phyloP scores from a whole-genome alignment of 2,797 vertebrate genomes.

The Ficedula albicollis region DNA sequence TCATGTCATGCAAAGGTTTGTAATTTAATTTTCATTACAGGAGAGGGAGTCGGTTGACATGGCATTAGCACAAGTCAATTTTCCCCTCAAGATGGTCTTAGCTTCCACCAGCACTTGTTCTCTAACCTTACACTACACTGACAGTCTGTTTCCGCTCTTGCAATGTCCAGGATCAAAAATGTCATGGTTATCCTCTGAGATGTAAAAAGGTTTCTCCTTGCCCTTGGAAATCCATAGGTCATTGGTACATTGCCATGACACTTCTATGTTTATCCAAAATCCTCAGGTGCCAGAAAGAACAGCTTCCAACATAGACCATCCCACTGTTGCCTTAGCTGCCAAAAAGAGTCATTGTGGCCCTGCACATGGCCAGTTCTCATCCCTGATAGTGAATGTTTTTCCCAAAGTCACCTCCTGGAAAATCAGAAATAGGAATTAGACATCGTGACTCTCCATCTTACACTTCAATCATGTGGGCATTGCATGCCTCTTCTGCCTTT shows the following conservation, averaged over 20 bases:
- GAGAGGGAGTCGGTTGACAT: no score
- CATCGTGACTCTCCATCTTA: background rate
- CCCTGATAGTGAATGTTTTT: background rate
- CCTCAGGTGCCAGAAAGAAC: background rate
- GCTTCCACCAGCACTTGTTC: no score
- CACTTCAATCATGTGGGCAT: background rate
- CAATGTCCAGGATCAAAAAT: background rate
- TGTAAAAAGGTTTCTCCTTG: background rate
- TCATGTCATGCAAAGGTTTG: no score
- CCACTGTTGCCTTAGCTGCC: background rate
- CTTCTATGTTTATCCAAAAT: background rate
- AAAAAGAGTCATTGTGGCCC: background rate
- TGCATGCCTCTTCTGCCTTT: background rate
- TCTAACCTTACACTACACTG: no score
- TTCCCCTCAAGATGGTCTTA: no score
- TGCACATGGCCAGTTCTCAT: background rate
- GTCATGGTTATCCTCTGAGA: background rate
- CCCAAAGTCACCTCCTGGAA: background rate
- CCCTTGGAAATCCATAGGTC: background rate
- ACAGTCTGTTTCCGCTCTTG: background rate
- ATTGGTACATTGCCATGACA: background rate
- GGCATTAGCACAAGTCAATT: no score
- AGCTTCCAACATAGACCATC: background rate
- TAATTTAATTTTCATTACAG: no score
- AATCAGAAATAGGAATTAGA: background rate